A percentile compares a stretch with the other conserved stretches of the same genome.
Evolutionary conservation across 2,888 invertebrate genomes (phyloP).

Genomic region (Eupithecia subfuscata): DNA sequence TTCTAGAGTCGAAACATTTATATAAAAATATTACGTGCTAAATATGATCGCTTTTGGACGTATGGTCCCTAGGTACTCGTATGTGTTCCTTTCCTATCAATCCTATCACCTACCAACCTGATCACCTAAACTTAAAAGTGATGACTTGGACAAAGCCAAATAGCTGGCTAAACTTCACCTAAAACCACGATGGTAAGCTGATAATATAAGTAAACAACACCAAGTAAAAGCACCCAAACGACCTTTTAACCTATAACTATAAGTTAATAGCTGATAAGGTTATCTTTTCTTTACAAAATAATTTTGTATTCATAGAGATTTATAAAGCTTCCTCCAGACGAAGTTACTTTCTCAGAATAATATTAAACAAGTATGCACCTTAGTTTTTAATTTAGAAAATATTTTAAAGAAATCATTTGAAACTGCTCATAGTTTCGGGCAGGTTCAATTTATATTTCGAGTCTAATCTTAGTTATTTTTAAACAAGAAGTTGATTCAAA

Average conservation of each 20-base stretch:
- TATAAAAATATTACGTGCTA: neutral
- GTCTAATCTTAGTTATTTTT: neutral
- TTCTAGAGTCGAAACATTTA: neutral
- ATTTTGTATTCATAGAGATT: constrained; percentile 1
- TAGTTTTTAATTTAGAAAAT: neutral
- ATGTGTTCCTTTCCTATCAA: neutral
- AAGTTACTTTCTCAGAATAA: neutral
- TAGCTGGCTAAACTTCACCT: neutral
- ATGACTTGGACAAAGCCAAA: neutral
- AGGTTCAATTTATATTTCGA: neutral
- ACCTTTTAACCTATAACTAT: constrained; percentile 4
- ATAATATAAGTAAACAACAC: constrained; percentile 16
- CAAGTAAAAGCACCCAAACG: constrained; percentile 4
- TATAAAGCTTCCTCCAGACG: neutral
- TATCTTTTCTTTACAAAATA: constrained; percentile 18
- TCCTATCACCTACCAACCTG: neutral
- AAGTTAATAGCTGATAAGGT: constrained; percentile 21
- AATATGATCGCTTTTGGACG: neutral
- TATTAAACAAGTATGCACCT: neutral
- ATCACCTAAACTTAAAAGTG: neutral
- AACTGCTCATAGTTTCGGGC: neutral
- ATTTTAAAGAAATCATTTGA: neutral
- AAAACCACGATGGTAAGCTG: constrained; percentile 3
- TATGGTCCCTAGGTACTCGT: neutral
- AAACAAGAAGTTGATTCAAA: neutral